phyloP scores from a whole-genome alignment of 2,113 vertebrate species.

The Alexandromys fortis region DNA sequence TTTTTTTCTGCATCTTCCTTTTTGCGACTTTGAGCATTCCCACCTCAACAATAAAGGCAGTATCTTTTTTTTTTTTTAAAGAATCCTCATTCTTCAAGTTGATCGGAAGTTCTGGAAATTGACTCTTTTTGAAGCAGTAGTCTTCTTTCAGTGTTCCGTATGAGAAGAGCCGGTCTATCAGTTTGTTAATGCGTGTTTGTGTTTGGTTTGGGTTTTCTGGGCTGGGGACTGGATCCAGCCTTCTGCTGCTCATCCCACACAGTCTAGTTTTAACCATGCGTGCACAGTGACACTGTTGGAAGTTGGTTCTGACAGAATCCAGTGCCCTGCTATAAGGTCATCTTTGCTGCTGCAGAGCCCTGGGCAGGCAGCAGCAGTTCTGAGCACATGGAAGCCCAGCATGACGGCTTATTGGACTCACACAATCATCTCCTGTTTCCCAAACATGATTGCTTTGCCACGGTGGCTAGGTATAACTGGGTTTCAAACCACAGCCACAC shows the following conservation, averaged over 20 bases:
- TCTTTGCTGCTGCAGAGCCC: neutral
- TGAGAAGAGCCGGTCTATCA: neutral
- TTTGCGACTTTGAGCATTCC: neutral
- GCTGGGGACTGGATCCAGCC: neutral
- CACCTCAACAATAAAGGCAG: neutral
- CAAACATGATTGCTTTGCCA: conserved; percentile 17
- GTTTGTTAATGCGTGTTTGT: neutral
- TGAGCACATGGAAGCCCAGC: neutral
- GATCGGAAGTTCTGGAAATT: conserved; percentile 11
- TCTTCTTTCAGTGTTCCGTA: neutral
- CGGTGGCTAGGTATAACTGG: neutral
- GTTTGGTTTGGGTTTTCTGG: neutral
- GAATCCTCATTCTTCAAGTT: neutral
- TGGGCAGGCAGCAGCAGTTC: neutral
- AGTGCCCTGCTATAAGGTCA: neutral
- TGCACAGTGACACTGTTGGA: neutral
- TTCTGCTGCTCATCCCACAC: neutral
- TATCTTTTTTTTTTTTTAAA: neutral
- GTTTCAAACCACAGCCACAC: conserved; percentile 54
- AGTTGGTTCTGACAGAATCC: neutral
- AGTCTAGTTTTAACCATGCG: neutral
- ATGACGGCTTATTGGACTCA: neutral
- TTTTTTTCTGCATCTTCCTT: too few relatives aligned
- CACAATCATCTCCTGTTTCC: conserved; percentile 52
- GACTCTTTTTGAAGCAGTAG: neutral